Percentiles rank a stretch among this genome's conserved stretches.
Evolutionary conservation across 2,797 vertebrate genomes (phyloP).

Genomic region (Trematomus bernacchii): DNA sequence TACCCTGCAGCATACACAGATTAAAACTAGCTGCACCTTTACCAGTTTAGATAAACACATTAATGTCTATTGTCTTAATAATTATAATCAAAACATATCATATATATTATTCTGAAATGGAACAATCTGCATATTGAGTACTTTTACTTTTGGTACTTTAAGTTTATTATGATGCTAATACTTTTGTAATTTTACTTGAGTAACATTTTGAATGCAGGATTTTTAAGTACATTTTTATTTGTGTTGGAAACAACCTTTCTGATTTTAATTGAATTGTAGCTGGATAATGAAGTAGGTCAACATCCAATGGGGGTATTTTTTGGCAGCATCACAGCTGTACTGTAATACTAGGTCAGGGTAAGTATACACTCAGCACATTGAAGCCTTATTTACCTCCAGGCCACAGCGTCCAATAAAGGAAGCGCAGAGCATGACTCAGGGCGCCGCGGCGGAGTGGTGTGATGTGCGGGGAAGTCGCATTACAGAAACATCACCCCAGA

Average conservation of each 20-base stretch:
- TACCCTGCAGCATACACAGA: too few relatives aligned
- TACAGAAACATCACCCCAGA: slow-evolving; percentile 42
- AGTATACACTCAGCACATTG: background rate
- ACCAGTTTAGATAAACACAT: too few relatives aligned
- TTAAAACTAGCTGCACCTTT: too few relatives aligned
- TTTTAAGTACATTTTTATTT: background rate
- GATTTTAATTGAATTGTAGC: background rate
- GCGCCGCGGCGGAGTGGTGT: slow-evolving; percentile 37
- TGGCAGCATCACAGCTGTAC: background rate
- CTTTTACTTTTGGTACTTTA: too few relatives aligned
- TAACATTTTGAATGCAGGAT: too few relatives aligned
- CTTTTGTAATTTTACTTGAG: too few relatives aligned
- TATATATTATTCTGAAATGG: too few relatives aligned
- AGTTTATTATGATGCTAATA: too few relatives aligned
- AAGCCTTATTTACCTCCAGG: background rate
- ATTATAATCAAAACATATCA: too few relatives aligned
- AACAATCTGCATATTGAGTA: too few relatives aligned
- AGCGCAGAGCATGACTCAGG: slow-evolving; percentile 40
- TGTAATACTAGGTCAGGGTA: background rate
- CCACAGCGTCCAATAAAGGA: background rate
- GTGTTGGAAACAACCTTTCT: background rate
- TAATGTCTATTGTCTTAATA: too few relatives aligned
- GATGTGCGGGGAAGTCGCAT: slow-evolving; percentile 41
- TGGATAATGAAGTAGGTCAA: background rate
- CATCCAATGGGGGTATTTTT: background rate